These are phyloP conservation scores for Meriones unguiculatus DNA, from an alignment of 2,113 vertebrate genomes.

Conservation along the genomic window DNA sequence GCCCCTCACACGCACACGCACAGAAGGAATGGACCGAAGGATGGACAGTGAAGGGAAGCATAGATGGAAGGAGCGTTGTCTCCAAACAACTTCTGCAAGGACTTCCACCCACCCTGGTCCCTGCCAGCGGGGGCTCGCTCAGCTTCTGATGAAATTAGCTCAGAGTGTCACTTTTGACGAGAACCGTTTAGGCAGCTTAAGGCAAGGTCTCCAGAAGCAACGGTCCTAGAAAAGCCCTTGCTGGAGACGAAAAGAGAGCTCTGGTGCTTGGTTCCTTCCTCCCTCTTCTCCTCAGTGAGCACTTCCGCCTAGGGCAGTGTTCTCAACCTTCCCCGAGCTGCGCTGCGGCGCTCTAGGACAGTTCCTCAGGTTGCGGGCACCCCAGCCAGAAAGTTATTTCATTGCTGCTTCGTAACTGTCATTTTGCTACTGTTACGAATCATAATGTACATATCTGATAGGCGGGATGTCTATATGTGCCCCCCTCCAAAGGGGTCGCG, in stretches of 20 bases:
- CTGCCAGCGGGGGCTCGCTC: not conserved
- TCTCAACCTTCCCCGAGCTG: not conserved
- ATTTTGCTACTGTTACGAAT: not conserved
- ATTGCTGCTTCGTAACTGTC: not conserved
- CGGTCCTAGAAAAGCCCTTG: not conserved
- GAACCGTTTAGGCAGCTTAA: not conserved
- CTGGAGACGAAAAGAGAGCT: not conserved
- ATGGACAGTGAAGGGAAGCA: no score
- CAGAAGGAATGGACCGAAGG: not conserved
- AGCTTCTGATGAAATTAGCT: not conserved
- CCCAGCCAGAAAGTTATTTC: not conserved
- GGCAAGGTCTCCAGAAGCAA: not conserved
- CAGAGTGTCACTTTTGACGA: not conserved
- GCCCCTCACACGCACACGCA: not conserved
- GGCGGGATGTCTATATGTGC: not conserved
- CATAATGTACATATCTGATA: not conserved
- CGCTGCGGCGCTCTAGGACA: not conserved
- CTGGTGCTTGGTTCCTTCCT: not conserved
- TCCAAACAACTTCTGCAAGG: not conserved
- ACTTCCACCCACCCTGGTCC: not conserved
- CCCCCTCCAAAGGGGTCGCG: not conserved
- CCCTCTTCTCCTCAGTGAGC: not conserved
- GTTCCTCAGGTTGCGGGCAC: not conserved
- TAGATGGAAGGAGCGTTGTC: not conserved
- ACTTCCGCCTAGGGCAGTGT: no score